These are phyloP conservation scores for Etheostoma cragini DNA, from an alignment of 2,113 vertebrate species.

Conservation along the genomic window DNA sequence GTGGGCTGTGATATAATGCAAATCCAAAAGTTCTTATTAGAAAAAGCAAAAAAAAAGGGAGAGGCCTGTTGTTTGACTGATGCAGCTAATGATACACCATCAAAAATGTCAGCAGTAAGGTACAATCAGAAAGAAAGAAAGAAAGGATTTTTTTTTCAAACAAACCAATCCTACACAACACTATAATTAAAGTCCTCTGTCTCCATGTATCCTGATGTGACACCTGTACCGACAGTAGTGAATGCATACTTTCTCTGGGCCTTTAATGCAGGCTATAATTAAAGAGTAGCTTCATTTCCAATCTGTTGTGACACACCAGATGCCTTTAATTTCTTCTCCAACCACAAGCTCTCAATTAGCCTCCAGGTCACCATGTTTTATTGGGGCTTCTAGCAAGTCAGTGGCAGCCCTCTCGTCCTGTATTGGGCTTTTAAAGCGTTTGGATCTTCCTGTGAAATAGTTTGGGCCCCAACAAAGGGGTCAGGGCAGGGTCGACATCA, in stretches of 20 bases:
- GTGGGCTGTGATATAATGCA: constrained; percentile 56
- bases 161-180: not conserved
- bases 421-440: constrained; percentile 77
- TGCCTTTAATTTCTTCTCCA: constrained; percentile 73
- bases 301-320: constrained; percentile 53
- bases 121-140: constrained; percentile 11
- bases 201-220: constrained; percentile 21
- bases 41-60: constrained; percentile 19
- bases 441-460: constrained; percentile 80
- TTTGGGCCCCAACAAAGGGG: constrained; percentile 79
- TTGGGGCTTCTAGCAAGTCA: constrained; percentile 66
- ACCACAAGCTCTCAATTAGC: constrained; percentile 79
- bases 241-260: constrained; percentile 36
- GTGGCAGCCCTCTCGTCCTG: constrained; percentile 68
- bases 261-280: constrained; percentile 51
- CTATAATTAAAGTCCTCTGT: constrained; percentile 14
- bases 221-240: constrained; percentile 48
- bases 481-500: constrained; percentile 80
- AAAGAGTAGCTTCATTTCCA: constrained; percentile 62
- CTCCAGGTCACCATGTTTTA: constrained; percentile 81
- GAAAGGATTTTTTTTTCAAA: constrained; percentile 18
- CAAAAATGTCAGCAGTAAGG: constrained; percentile 47
- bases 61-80: constrained; percentile 46
- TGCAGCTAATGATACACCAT: constrained; percentile 57
- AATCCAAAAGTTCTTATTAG: constrained; percentile 48